phyloP scores from a whole-genome alignment of 2,797 vertebrate genomes.

The Picus viridis region DNA sequence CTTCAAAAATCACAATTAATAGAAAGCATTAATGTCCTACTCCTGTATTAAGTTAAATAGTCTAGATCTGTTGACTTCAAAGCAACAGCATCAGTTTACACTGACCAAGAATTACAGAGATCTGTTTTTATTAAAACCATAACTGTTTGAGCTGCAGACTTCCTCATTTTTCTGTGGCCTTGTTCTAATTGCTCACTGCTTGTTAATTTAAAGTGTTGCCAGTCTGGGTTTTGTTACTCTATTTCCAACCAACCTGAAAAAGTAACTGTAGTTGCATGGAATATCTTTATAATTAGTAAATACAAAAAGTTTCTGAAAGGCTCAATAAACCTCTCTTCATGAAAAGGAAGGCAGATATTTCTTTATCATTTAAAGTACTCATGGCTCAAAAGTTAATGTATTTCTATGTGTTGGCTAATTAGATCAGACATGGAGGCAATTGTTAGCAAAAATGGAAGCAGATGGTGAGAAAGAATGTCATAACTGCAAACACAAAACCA shows the following conservation, averaged over 20 bases:
- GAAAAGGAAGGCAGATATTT: neutral
- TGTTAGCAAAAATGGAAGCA: slow-evolving; percentile 45
- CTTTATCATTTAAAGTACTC: slow-evolving; percentile 16
- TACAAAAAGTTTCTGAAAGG: neutral
- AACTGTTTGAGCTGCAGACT: neutral
- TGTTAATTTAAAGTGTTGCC: neutral
- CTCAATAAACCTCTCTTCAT: neutral
- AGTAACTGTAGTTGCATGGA: neutral
- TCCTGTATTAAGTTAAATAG: neutral
- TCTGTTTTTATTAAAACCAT: neutral
- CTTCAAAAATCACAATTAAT: neutral
- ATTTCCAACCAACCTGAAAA: neutral
- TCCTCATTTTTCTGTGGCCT: neutral
- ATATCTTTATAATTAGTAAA: neutral
- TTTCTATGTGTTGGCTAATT: slow-evolving; percentile 27
- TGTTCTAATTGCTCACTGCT: neutral
- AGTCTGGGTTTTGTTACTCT: neutral
- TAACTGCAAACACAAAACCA: slow-evolving; percentile 9
- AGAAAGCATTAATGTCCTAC: neutral
- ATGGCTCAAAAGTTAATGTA: slow-evolving; percentile 7
- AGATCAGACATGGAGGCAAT: slow-evolving; percentile 11
- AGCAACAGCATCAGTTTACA: neutral
- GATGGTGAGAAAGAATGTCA: neutral
- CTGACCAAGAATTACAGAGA: neutral
- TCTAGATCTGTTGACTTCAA: neutral